phyloP scores from a whole-genome alignment of 2,797 vertebrate species.

The Melopsittacus undulatus region DNA sequence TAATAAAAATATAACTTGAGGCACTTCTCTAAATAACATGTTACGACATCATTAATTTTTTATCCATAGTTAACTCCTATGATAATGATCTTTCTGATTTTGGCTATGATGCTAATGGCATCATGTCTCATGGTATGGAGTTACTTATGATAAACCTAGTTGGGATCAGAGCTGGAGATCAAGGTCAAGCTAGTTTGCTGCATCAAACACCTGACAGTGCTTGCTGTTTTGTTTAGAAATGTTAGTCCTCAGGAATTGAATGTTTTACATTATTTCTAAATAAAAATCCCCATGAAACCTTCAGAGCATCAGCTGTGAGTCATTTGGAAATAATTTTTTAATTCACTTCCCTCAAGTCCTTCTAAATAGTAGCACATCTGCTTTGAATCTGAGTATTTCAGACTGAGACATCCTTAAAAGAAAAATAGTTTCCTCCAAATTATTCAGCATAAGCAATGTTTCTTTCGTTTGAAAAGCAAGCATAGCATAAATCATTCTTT shows the following conservation, averaged over 20 bases:
- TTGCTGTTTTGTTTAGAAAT: background rate
- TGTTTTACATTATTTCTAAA: background rate
- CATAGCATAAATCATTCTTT: constrained; percentile 28
- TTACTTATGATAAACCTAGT: background rate
- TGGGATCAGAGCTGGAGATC: background rate
- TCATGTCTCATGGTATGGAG: background rate
- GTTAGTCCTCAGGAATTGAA: background rate
- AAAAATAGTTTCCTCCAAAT: constrained; percentile 51
- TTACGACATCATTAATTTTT: background rate
- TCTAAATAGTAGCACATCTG: constrained; percentile 58
- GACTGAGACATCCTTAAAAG: constrained; percentile 15
- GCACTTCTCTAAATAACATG: background rate
- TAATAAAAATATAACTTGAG: background rate
- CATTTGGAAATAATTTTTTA: constrained; percentile 47
- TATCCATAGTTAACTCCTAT: background rate
- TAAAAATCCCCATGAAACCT: background rate
- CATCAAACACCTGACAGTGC: background rate
- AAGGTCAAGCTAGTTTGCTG: background rate
- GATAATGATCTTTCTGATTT: background rate
- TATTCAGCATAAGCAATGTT: constrained; percentile 12
- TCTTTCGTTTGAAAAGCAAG: constrained; percentile 17
- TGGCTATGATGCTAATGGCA: background rate
- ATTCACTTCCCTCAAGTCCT: constrained; percentile 45
- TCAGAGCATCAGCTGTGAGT: constrained; percentile 36
- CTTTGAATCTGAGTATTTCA: constrained; percentile 11